Percentiles rank a stretch among this genome's conserved stretches.
Evolutionary conservation across 2,113 vertebrate genomes (phyloP).

Genomic region (Halcyon malimbica): DNA sequence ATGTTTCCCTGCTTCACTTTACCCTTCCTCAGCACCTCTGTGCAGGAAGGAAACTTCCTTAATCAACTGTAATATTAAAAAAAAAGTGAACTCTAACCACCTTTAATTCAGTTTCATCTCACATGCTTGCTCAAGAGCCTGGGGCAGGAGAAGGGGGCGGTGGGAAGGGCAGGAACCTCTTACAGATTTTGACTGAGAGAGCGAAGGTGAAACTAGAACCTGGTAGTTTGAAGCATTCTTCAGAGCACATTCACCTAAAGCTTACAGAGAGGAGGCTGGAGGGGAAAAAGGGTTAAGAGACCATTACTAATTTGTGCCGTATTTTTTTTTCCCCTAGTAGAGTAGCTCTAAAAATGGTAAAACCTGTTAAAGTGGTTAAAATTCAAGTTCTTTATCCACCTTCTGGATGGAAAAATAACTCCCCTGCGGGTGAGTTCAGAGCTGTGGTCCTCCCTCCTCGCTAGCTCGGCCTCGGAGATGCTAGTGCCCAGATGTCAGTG

Average conservation of each 20-base stretch:
- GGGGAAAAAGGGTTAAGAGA: background rate
- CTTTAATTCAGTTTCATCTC: background rate
- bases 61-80: too few species aligned
- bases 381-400: background rate
- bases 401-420: too few species aligned
- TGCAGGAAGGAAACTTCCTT: too few species aligned
- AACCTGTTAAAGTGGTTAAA: too few species aligned
- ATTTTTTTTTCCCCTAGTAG: background rate
- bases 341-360: background rate
- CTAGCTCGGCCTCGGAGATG: background rate
- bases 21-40: too few species aligned
- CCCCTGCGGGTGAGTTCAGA: too few species aligned
- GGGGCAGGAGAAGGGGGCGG: too few species aligned
- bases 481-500: rapidly evolving
- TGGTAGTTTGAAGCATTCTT: rapidly evolving
- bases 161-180: background rate
- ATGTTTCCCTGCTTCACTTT: too few species aligned
- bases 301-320: background rate
- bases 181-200: background rate
- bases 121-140: rapidly evolving
- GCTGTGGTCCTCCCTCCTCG: background rate
- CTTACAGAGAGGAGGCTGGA: rapidly evolving
- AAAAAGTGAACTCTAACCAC: background rate
- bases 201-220: background rate
- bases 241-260: rapidly evolving